These are phyloP conservation scores for Zaprionus taronus DNA, from an alignment of 1,140 invertebrate genomes.

Conservation along the genomic window DNA sequence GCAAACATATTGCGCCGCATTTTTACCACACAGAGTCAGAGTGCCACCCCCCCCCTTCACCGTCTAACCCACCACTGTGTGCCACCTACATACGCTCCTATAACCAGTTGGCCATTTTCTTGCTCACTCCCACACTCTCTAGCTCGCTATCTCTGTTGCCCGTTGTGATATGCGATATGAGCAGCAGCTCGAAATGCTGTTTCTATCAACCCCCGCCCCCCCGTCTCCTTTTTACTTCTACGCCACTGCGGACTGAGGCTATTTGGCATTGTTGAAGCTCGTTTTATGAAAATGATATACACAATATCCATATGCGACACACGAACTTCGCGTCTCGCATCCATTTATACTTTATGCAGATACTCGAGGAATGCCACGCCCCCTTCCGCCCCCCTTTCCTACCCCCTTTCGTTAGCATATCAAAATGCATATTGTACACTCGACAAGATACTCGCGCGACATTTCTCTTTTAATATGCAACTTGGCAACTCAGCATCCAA, in stretches of 20 bases:
- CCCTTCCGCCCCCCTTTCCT: background rate
- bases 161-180: conserved; percentile 47
- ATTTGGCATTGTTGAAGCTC: conserved; percentile 59
- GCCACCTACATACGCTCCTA: conserved; percentile 16
- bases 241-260: conserved; percentile 35
- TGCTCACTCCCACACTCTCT: conserved; percentile 24
- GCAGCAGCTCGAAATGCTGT: conserved; percentile 25
- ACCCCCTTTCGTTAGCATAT: conserved; percentile 45
- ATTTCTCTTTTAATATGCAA: conserved; percentile 62
- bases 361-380: conserved; percentile 13
- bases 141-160: conserved; percentile 11
- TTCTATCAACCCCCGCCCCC: conserved; percentile 14
- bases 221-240: background rate
- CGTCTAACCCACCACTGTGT: background rate
- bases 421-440: conserved; percentile 78
- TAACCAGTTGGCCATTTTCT: conserved; percentile 62
- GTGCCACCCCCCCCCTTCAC: conserved; percentile 2
- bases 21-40: conserved; percentile 44
- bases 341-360: conserved; percentile 43
- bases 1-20: conserved; percentile 78
- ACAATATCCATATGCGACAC: conserved; percentile 58
- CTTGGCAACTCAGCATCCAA: conserved; percentile 32
- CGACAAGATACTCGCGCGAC: conserved; percentile 61
- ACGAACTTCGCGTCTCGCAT: conserved; percentile 34
- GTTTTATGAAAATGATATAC: conserved; percentile 59